Evolutionary conservation across 2,797 vertebrate genomes (phyloP).

Genomic region (Melanotaenia trifasciata): DNA sequence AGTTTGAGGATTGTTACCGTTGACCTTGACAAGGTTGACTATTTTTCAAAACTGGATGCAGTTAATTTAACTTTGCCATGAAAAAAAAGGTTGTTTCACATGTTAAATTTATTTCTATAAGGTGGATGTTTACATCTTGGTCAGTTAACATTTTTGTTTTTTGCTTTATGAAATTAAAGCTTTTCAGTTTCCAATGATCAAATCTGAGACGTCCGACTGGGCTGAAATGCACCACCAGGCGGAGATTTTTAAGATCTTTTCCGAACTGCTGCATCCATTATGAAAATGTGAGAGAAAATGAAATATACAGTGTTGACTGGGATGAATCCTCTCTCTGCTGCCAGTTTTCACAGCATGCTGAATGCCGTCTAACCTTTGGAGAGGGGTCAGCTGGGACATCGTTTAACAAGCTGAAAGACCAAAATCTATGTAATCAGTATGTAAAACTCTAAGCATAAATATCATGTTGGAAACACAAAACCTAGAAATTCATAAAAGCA

Average conservation of each 20-base stretch:
- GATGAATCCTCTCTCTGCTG: background rate
- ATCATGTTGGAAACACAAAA: too few relatives aligned
- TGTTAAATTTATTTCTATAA: too few relatives aligned
- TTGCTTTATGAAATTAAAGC: slow-evolving; percentile 8
- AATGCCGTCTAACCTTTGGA: background rate
- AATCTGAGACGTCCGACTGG: background rate
- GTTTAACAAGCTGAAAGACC: too few relatives aligned
- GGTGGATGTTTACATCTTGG: too few relatives aligned
- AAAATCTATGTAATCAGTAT: too few relatives aligned
- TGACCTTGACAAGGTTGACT: too few relatives aligned
- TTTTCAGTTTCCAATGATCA: background rate
- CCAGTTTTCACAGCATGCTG: background rate
- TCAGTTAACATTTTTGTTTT: background rate
- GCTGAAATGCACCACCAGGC: slow-evolving; percentile 2
- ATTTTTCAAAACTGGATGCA: too few relatives aligned
- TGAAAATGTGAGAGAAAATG: slow-evolving; percentile 15
- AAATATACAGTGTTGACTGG: background rate
- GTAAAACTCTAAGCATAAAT: too few relatives aligned
- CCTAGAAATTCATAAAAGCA: too few relatives aligned
- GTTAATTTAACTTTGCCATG: too few relatives aligned
- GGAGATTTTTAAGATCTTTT: background rate
- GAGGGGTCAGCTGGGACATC: too few relatives aligned
- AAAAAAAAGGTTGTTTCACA: too few relatives aligned
- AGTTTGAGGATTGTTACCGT: background rate
- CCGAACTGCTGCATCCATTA: slow-evolving; percentile 7